phyloP scores from a whole-genome alignment of 2,797 vertebrate species.

The Thamnophis elegans region DNA sequence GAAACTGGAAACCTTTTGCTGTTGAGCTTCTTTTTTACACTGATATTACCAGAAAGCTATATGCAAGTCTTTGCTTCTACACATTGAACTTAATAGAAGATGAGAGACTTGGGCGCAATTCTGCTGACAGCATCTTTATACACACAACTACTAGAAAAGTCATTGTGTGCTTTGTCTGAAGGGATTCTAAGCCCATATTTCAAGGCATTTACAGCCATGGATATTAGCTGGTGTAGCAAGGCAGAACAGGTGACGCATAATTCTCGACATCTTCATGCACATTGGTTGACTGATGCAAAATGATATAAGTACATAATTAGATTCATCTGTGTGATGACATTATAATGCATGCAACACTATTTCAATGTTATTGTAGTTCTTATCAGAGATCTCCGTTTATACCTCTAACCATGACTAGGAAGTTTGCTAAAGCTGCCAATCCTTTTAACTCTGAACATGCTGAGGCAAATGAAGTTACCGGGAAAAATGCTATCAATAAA shows the following conservation, averaged over 20 bases:
- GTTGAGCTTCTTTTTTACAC: not conserved
- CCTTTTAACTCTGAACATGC: not conserved
- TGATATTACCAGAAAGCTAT: not conserved
- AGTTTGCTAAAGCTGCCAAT: not conserved
- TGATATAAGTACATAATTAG: not conserved
- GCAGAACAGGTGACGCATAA: not conserved
- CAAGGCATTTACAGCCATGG: not conserved
- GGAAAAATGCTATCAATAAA: not conserved
- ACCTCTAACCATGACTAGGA: not conserved
- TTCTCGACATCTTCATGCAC: not conserved
- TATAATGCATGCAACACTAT: not conserved
- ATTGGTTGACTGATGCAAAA: not conserved
- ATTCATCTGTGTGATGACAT: not conserved
- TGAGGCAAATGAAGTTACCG: not conserved
- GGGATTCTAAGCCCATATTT: not conserved
- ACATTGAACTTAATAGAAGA: not conserved
- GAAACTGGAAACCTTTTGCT: not conserved
- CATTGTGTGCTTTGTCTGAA: not conserved
- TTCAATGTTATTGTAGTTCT: not conserved
- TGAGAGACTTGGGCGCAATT: not conserved
- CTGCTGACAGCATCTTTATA: not conserved
- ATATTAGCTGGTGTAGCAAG: not conserved
- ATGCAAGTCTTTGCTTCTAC: not conserved
- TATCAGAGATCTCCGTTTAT: not conserved
- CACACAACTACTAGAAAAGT: not conserved